Conservation (phyloP, 2,113 vertebrate species). For the Nycticebus coucang region DNA sequence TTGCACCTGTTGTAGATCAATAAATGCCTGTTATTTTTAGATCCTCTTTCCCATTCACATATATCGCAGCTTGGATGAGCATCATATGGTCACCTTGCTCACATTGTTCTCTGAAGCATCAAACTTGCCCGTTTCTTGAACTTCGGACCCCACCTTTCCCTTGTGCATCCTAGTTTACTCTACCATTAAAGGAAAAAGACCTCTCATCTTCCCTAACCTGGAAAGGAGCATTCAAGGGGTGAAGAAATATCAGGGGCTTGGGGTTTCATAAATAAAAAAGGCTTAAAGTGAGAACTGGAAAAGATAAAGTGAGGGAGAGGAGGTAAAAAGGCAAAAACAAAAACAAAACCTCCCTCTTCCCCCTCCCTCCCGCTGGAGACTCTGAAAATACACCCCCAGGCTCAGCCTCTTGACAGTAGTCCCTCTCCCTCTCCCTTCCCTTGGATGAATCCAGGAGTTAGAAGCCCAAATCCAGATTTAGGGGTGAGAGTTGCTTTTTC, state of each 20-base stretch:
- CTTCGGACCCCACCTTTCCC: neutral
- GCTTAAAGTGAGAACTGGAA: neutral
- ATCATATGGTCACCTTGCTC: neutral
- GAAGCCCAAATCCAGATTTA: constrained; percentile 46
- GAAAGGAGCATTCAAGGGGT: neutral
- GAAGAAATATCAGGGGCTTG: neutral
- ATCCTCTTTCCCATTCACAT: neutral
- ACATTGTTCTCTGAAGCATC: neutral
- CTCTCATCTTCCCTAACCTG: neutral
- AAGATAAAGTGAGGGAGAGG: neutral
- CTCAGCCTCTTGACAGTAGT: neutral
- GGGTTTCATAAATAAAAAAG: neutral
- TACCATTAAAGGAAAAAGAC: neutral
- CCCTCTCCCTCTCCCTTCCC: neutral
- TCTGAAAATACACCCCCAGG: neutral
- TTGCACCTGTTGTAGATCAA: neutral
- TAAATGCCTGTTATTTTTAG: neutral
- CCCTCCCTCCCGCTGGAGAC: neutral
- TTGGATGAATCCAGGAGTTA: neutral
- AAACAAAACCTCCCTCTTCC: neutral
- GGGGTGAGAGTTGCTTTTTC: constrained; percentile 23
- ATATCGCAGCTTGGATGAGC: neutral
- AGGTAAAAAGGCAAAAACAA: neutral
- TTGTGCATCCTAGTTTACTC: neutral
- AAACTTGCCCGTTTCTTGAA: neutral